A percentile compares a stretch with the other conserved stretches of the same genome.
phyloP scores from a whole-genome alignment of 2,113 vertebrate genomes.

The Leptobrachium ailaonicum region DNA sequence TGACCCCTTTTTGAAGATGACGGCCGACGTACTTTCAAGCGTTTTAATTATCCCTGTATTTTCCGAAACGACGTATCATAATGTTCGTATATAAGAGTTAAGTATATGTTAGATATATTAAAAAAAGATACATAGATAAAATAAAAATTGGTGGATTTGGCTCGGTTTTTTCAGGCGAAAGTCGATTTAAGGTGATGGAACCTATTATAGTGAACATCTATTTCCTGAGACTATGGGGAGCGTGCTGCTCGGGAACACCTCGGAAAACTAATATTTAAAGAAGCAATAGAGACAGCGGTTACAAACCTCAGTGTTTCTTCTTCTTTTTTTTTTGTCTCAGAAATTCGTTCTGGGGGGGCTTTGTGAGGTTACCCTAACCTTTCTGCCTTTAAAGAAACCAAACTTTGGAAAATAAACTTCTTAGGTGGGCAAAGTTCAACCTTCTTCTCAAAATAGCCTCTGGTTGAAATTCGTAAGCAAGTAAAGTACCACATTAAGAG shows the following conservation, averaged over 20 bases:
- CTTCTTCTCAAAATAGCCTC: constrained; percentile 34
- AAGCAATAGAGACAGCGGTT: constrained; percentile 53
- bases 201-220: constrained; percentile 58
- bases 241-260: constrained; percentile 54
- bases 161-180: constrained; percentile 53
- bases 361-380: constrained; percentile 48
- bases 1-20: constrained; percentile 56
- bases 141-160: constrained; percentile 62
- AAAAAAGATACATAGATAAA: background rate
- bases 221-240: constrained; percentile 55
- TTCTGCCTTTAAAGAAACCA: constrained; percentile 15
- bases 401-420: constrained; percentile 44
- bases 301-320: constrained; percentile 47
- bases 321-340: constrained; percentile 29
- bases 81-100: constrained; percentile 40
- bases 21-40: constrained; percentile 40
- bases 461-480: background rate
- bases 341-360: constrained; percentile 46
- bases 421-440: constrained; percentile 20
- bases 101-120: constrained; percentile 35
- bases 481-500: background rate
- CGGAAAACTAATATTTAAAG: constrained; percentile 61
- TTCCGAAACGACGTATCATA: constrained; percentile 39
- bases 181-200: constrained; percentile 57
- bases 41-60: constrained; percentile 52